phyloP scores from a whole-genome alignment of 1,140 invertebrate species.

The Drosophila pectinifera region DNA sequence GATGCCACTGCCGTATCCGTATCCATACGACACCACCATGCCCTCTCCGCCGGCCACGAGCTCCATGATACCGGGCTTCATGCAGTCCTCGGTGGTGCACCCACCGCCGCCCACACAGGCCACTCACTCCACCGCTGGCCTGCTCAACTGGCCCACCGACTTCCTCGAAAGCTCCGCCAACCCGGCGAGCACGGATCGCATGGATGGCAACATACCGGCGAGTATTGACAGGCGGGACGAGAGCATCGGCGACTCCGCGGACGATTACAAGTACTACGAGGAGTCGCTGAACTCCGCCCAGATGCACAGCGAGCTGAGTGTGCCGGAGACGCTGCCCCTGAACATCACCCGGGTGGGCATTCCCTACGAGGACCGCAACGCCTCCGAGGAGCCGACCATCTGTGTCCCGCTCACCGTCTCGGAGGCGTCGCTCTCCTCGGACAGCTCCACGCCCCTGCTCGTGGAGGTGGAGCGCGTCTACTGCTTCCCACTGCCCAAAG shows the following conservation, averaged over 20 bases:
- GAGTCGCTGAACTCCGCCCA: conserved; percentile 60
- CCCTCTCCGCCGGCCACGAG: conserved; percentile 40
- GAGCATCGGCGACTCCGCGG: conserved; percentile 28
- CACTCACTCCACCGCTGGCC: conserved; percentile 47
- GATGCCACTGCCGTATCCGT: conserved; percentile 69
- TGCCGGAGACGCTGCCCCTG: conserved; percentile 59
- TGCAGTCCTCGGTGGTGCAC: conserved; percentile 35
- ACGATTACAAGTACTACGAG: conserved; percentile 67
- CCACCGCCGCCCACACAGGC: conserved; percentile 17
- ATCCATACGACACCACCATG: conserved; percentile 66
- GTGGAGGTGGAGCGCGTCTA: conserved; percentile 76
- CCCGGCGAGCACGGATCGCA: conserved; percentile 40
- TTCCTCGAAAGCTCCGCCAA: conserved; percentile 58
- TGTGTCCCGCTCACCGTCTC: conserved; percentile 74
- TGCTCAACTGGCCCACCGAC: conserved; percentile 75
- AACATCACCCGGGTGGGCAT: conserved; percentile 77
- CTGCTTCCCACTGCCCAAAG: conserved; percentile 75
- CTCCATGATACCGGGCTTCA: conserved; percentile 21
- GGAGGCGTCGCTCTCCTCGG: conserved; percentile 49
- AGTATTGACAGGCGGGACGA: conserved; percentile 60
- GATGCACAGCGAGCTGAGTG: conserved; percentile 67
- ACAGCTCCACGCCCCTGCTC: conserved; percentile 48
- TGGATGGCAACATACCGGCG: conserved; percentile 7
- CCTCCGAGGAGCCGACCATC: conserved; percentile 72
- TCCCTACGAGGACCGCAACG: conserved; percentile 72